Percentiles rank a stretch among this genome's conserved stretches.
Conservation (phyloP, 2,113 vertebrate species). For the Calcarius ornatus region DNA sequence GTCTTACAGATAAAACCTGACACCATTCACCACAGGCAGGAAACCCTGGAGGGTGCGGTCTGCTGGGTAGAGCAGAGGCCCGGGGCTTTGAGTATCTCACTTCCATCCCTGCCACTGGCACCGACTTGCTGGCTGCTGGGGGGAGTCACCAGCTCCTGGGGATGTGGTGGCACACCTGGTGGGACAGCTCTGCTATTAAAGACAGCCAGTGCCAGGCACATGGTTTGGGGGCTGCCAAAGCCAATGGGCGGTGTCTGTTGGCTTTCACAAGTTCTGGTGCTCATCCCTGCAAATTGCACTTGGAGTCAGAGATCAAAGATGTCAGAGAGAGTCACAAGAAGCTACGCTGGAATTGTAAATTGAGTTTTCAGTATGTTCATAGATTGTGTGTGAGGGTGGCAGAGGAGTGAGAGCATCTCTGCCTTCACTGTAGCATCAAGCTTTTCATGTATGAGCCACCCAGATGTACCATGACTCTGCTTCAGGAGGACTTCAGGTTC, state of each 20-base stretch:
- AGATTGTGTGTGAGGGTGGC: not conserved
- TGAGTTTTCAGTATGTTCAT: not conserved
- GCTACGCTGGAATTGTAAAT: not conserved
- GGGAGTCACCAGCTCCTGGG: not conserved
- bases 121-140: not conserved
- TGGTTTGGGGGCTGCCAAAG: not conserved
- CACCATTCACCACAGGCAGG: not conserved
- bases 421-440: not conserved
- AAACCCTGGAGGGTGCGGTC: not conserved
- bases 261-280: not conserved
- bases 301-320: not conserved
- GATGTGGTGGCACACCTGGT: not conserved
- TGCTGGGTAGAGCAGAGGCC: not conserved
- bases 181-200: not conserved
- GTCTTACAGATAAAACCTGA: not conserved
- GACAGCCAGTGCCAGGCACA: not conserved
- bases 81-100: not conserved
- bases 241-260: accelerated
- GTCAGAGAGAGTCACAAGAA: not conserved
- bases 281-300: accelerated
- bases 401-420: not conserved
- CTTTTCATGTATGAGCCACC: not conserved
- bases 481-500: not conserved
- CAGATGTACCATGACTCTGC: not conserved
- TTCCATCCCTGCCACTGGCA: not conserved